Evolutionary conservation across 2,797 vertebrate genomes (phyloP), one percentile per base, ranked within the genome.

Genomic region (Ptychadena robeensis): DNA sequence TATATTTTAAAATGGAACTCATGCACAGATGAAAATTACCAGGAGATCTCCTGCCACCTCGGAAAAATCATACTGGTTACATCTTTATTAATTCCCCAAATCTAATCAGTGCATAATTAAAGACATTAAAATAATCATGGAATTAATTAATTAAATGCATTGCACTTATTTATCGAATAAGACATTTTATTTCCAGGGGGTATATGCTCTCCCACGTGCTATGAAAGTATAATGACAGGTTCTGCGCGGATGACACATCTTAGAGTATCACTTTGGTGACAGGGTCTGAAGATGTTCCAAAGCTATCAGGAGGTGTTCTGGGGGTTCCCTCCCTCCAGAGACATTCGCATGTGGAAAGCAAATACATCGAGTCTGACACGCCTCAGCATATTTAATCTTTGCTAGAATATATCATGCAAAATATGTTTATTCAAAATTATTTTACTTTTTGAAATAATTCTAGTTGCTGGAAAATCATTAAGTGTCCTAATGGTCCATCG

Each of bases 101-200:
- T 80, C 53, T 80, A 85, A 85, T 85, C 83, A 85, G 78, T 40
- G 72, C 72, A 81, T 85, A 80, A 85, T 85, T 85, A 81, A 85
- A 81, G 77, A 57, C 83, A 85, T 85, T 85, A 80, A 80, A 80
- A 80, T 80, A 85, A 85, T 85, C 83, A 81, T 64, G 66, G 72
- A 75, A 85, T 75, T 85, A 85, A 85, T 85, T 75, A 81, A 85
- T 85, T 81, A 76, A 80, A 85, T 64, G 78, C 66, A 70, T 74
- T 75, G 78, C 71, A 85, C 80, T 85, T 80, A 81, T 85, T 85
- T 85, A 85, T 75, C 71, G 66, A 81, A 68, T 57, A 63, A 68
- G 77, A 75, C 65, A 64, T 85, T 53, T 80, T 80, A 80, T 74
- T 85, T 85, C 82, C 69, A 44, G 78, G 57, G 72, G 78, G 71